Evolutionary conservation across 1,140 invertebrate species (phyloP).

Genomic region (Conopomorpha cramerella): DNA sequence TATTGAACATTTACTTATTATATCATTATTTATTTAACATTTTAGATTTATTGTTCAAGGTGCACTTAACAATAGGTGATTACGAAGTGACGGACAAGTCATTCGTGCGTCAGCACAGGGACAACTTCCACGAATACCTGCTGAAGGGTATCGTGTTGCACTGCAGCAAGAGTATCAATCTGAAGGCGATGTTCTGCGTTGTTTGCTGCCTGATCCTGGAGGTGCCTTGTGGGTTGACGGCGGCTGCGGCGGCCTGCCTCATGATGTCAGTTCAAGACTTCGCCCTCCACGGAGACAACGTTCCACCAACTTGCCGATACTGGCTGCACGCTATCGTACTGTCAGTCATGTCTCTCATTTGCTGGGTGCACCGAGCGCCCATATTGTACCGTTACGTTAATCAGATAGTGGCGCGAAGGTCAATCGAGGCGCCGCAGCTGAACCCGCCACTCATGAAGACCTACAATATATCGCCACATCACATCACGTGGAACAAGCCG

Average conservation of each 20-base stretch:
- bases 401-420: conserved; percentile 56
- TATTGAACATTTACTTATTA: no score
- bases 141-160: conserved; percentile 53
- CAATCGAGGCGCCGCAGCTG: conserved; percentile 63
- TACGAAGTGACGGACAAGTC: conserved; percentile 45
- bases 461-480: conserved; percentile 61
- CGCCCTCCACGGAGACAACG: conserved; percentile 24
- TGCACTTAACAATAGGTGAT: conserved; percentile 29
- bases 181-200: conserved; percentile 58
- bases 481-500: conserved; percentile 64
- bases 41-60: conserved; percentile 11
- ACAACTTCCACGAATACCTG: conserved; percentile 53
- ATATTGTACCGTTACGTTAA: conserved; percentile 62
- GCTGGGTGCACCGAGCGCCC: conserved; percentile 63
- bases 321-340: conserved; percentile 63
- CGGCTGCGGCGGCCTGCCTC: conserved; percentile 59
- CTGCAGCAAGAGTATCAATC: conserved; percentile 38
- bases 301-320: conserved; percentile 29
- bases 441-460: conserved; percentile 61
- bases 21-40: conserved; percentile 1
- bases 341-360: conserved; percentile 62
- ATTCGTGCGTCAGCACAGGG: conserved; percentile 55
- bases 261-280: conserved; percentile 62
- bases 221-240: conserved; percentile 63
- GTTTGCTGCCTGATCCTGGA: conserved; percentile 61